Conservation (phyloP, 2,888 invertebrate species). For the Anoncus sp. region DNA sequence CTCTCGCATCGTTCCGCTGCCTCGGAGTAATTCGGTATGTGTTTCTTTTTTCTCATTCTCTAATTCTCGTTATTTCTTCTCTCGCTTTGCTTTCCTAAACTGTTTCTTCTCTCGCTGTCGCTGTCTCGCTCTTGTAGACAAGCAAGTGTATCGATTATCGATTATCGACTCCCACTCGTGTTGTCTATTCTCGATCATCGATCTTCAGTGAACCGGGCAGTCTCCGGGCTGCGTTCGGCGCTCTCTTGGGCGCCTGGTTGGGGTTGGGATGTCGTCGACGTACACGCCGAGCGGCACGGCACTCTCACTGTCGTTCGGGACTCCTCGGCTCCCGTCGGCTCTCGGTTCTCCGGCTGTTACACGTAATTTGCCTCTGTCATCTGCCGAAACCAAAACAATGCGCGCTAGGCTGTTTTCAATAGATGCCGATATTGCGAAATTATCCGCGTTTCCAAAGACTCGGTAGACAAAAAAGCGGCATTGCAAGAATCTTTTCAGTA, state of each 20-base stretch:
- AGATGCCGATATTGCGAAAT: conserved; percentile 5
- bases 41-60: no score
- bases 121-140: no score
- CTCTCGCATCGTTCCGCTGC: no score
- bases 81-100: no score
- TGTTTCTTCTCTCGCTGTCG: no score
- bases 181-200: conserved; percentile 1
- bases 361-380: neutral
- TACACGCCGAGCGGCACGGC: neutral
- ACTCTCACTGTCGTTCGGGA: neutral
- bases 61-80: no score
- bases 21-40: no score
- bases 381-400: conserved; percentile 1
- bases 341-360: conserved; percentile 1
- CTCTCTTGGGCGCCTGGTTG: neutral
- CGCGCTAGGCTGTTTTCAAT: conserved; percentile 3
- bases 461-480: conserved; percentile 14
- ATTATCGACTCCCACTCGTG: neutral
- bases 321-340: neutral
- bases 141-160: no score
- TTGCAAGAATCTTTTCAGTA: conserved; percentile 17
- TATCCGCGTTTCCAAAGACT: conserved; percentile 5
- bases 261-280: neutral
- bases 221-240: neutral
- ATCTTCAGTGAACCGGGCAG: neutral